A percentile compares a stretch with the other conserved stretches of the same genome.
Evolutionary conservation across 2,797 vertebrate species (phyloP).

Genomic region (Urosaurus nigricauda): DNA sequence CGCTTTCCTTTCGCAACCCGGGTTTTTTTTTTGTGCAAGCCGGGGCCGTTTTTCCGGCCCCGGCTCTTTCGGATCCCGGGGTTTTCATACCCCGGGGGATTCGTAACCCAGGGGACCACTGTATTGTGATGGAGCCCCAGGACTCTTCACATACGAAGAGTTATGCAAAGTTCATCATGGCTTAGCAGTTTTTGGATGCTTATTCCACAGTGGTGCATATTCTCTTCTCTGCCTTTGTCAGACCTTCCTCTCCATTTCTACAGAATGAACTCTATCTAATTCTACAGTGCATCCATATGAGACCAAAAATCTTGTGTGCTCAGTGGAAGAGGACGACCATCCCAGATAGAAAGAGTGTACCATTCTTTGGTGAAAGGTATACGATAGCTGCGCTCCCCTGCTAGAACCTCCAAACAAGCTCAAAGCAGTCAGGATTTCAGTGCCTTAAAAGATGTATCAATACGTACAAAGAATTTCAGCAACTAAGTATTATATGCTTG

Average conservation of each 20-base stretch:
- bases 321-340: too few relatives aligned
- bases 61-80: too few relatives aligned
- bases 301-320: too few relatives aligned
- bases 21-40: too few relatives aligned
- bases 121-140: background rate
- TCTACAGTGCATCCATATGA: background rate
- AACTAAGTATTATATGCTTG: background rate
- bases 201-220: background rate
- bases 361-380: too few relatives aligned
- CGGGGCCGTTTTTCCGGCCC: too few relatives aligned
- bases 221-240: background rate
- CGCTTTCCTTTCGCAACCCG: too few relatives aligned
- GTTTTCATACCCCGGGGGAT: too few relatives aligned
- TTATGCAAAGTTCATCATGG: background rate
- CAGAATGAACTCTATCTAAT: background rate
- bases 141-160: background rate
- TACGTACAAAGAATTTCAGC: background rate
- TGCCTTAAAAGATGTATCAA: background rate
- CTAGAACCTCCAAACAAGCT: too few relatives aligned
- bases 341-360: too few relatives aligned
- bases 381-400: too few relatives aligned
- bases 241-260: background rate
- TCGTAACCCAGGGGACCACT: too few relatives aligned
- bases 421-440: background rate
- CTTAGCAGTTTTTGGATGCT: background rate